Evolutionary conservation across 2,888 invertebrate genomes (phyloP), one percentile per base, ranked within the genome.

Genomic region (Phytoseiulus persimilis): DNA sequence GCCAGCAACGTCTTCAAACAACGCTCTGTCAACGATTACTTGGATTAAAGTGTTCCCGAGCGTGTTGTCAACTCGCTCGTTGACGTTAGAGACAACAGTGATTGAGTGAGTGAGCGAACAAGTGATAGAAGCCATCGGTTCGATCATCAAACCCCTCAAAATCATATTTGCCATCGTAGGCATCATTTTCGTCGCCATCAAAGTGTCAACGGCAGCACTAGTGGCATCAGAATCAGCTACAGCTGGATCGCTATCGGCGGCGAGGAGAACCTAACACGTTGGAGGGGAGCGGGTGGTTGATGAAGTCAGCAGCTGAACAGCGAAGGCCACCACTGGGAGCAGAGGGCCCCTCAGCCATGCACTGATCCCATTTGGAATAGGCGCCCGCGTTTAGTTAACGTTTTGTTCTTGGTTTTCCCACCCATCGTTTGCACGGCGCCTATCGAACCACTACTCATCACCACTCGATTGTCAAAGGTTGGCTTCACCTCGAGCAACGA

Each of bases 401-500:
- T 87, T 87, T 87, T 45, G 65, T 65, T 45, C 87, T 87, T 87
- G 87, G 87, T 87, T 87, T 84, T 87, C 45, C 87, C 87, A 87
- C 87, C 87, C 87, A 87, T 87, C 87, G 87, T 87, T 87, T 39
- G 87, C 65, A 87, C 87, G 87, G 87, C 87, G 87, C 87, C 87
- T 87, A 87, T 87, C 32, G 11, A 84, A 84, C 84, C 84, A n/a
- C 84, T 84, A 84, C 31, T 84, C 32, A 32, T 84, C 65, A 65
- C 65, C 65, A 65, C 65, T 65, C 65, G 65, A 65, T 65, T 65
- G 65, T 65, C 65, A 65, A 28, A 65, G 18, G 84, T 33, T 84
- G 33, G 32, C 84, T 32, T 33, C 23, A 32, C 84, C 18, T 31
- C 18, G n/a, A 87, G 32, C 33, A 87, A 87, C 33, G n/a, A 33